Evolutionary conservation across 1,140 invertebrate genomes (phyloP).

Genomic region (Sitodiplosis mosellana): DNA sequence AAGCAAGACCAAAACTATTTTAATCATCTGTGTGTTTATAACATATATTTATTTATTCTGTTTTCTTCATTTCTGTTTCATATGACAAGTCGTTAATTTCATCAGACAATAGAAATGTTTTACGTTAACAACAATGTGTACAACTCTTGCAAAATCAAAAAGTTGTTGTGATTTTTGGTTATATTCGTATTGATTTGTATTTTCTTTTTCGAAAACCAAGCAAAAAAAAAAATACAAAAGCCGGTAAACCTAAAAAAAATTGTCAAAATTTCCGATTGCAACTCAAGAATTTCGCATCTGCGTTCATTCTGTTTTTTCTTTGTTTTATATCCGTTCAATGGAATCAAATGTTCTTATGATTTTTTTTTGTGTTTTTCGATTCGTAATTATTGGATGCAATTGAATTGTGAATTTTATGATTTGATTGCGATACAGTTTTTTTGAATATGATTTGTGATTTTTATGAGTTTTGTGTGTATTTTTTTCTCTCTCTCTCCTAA

Average conservation of each 20-base stretch:
- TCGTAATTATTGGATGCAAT: constrained; percentile 29
- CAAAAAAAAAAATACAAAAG: too few relatives aligned
- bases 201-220: too few relatives aligned
- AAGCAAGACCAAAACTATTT: too few relatives aligned
- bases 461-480: too few relatives aligned
- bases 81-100: not conserved
- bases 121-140: not conserved
- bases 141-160: not conserved
- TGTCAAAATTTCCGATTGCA: not conserved
- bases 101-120: not conserved
- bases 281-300: not conserved
- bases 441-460: constrained; percentile 3
- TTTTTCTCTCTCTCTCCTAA: too few relatives aligned
- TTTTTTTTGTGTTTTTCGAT: constrained; percentile 22
- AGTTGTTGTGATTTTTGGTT: not conserved
- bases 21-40: too few relatives aligned
- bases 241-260: too few relatives aligned
- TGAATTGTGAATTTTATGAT: too few relatives aligned
- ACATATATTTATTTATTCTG: not conserved
- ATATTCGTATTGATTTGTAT: too few relatives aligned
- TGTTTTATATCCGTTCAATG: constrained; percentile 1
- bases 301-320: not conserved
- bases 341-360: constrained; percentile 7
- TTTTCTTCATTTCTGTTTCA: constrained; percentile 3
- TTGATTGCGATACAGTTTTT: too few relatives aligned